Conservation (phyloP, 2,113 vertebrate genomes). For the Martes martes region DNA sequence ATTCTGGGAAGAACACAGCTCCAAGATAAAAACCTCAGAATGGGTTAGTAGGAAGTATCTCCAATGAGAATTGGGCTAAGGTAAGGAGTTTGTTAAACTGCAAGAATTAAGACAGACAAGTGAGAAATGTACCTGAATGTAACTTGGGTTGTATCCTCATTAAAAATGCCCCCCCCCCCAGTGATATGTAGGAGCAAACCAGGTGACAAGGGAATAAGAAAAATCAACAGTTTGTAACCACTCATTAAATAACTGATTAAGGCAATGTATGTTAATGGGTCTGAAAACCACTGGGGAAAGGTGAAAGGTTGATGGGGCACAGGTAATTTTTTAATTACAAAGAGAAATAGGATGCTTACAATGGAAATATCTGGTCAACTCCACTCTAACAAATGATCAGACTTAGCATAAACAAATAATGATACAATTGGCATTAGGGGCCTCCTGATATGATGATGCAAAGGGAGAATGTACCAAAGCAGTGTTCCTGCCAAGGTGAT, state of each 20-base stretch:
- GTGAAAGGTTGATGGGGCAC: not conserved
- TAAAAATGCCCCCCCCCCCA: not conserved
- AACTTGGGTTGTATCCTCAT: not conserved
- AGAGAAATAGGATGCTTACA: not conserved
- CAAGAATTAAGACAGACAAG: not conserved
- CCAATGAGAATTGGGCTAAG: not conserved
- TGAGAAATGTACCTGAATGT: not conserved
- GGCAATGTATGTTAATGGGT: not conserved
- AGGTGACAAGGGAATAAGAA: not conserved
- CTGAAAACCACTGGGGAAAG: not conserved
- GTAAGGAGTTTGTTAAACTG: not conserved
- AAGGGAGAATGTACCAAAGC: not conserved
- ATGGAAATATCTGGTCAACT: not conserved
- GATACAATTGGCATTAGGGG: not conserved
- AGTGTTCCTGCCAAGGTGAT: not conserved
- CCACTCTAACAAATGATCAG: not conserved
- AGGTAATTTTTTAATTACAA: not conserved
- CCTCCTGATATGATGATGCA: not conserved
- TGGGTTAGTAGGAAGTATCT: not conserved
- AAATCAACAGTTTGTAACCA: not conserved
- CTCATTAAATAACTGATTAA: not conserved
- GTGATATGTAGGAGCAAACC: not conserved
- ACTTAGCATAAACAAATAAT: not conserved
- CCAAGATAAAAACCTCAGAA: not conserved
- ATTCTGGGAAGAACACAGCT: not conserved